Evolutionary conservation across 2,797 vertebrate genomes (phyloP).

Genomic region (Dendrocincla fuliginosa): DNA sequence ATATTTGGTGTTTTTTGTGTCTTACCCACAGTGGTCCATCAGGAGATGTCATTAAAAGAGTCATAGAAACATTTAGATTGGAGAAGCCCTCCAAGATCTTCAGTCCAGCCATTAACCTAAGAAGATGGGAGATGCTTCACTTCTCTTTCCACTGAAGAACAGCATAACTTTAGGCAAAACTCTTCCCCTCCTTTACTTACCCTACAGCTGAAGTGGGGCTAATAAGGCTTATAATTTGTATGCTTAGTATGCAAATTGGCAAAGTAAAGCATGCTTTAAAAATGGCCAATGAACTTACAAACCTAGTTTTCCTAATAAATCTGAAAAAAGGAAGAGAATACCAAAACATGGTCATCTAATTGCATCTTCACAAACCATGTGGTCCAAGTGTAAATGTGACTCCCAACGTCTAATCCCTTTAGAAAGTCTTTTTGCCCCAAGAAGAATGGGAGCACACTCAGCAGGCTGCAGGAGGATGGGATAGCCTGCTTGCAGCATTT

Average conservation of each 20-base stretch:
- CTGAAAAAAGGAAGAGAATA: background rate
- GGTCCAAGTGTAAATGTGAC: slow-evolving; percentile 2
- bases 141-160: background rate
- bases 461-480: slow-evolving; percentile 67
- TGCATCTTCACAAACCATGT: background rate
- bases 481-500: slow-evolving; percentile 65
- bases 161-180: background rate
- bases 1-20: background rate
- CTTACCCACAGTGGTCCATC: accelerated
- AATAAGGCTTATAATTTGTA: slow-evolving; percentile 59
- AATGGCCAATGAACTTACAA: background rate
- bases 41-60: background rate
- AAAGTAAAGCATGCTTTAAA: background rate
- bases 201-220: slow-evolving; percentile 11
- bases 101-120: background rate
- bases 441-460: slow-evolving; percentile 59
- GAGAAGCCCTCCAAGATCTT: background rate
- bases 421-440: slow-evolving; percentile 56
- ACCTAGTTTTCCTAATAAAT: background rate
- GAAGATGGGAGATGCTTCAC: background rate
- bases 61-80: background rate
- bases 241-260: slow-evolving; percentile 29
- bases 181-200: background rate
- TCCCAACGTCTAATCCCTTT: background rate
- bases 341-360: background rate